Conservation (phyloP, 2,888 invertebrate species). For the Lacanobia wlatinum region DNA sequence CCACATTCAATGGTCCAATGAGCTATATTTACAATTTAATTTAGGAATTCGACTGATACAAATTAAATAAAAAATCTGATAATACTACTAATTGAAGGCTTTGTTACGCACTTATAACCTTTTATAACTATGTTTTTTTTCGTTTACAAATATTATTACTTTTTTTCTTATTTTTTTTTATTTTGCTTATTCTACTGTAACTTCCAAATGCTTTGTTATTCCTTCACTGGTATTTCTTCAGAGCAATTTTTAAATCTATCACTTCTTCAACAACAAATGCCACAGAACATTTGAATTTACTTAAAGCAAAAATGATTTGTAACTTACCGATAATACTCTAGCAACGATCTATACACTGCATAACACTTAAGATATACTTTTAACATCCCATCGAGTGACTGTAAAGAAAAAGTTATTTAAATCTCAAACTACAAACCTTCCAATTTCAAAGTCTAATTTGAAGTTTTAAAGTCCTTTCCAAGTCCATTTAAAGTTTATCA, state of each 20-base stretch:
- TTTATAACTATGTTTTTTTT: conserved; percentile 28
- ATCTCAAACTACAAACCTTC: background rate
- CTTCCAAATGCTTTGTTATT: conserved; percentile 58
- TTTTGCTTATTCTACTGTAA: conserved; percentile 42
- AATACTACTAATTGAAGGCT: conserved; percentile 13
- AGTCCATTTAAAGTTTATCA: conserved; percentile 27
- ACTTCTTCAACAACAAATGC: conserved; percentile 65
- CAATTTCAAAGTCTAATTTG: background rate
- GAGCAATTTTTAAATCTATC: conserved; percentile 60
- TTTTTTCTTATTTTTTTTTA: conserved; percentile 42
- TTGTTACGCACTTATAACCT: conserved; percentile 26
- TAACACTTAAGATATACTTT: conserved; percentile 54
- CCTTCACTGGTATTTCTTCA: conserved; percentile 65
- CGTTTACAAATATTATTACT: conserved; percentile 33
- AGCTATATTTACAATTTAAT: conserved; percentile 23
- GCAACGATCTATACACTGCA: conserved; percentile 71
- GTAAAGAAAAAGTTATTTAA: conserved; percentile 2
- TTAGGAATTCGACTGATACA: conserved; percentile 4
- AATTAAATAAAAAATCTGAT: conserved; percentile 1
- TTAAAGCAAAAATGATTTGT: conserved; percentile 69
- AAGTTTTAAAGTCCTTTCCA: background rate
- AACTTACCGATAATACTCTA: conserved; percentile 75
- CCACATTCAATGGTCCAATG: conserved; percentile 14
- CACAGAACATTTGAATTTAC: conserved; percentile 63
- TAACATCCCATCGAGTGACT: conserved; percentile 44